Conservation (phyloP, 1,140 invertebrate genomes). For the Apis florea region DNA sequence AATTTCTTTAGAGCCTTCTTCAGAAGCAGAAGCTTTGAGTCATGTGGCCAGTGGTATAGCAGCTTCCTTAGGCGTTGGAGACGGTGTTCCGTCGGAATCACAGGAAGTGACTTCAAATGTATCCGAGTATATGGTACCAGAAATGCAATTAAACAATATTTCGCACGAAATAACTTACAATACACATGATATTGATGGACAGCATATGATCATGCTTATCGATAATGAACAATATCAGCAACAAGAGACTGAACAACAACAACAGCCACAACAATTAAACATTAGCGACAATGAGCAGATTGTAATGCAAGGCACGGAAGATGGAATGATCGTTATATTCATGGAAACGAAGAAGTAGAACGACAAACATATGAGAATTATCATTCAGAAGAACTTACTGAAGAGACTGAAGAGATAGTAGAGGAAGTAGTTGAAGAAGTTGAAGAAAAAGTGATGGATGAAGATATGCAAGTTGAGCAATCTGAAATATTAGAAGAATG, state of each 20-base stretch:
- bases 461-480: conserved; percentile 46
- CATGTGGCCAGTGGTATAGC: conserved; percentile 82
- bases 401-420: conserved; percentile 65
- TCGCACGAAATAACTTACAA: conserved; percentile 61
- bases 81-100: conserved; percentile 73
- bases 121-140: conserved; percentile 65
- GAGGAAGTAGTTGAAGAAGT: conserved; percentile 59
- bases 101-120: conserved; percentile 27
- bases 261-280: conserved; percentile 72
- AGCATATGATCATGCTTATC: conserved; percentile 77
- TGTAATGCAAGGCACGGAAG: conserved; percentile 71
- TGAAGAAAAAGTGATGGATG: conserved; percentile 68
- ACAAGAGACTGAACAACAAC: conserved; percentile 54
- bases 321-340: conserved; percentile 77
- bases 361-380: conserved; percentile 66
- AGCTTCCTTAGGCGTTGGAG: conserved; percentile 81
- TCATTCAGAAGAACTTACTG: conserved; percentile 59
- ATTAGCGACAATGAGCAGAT: conserved; percentile 70
- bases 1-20: conserved; percentile 76
- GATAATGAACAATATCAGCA: conserved; percentile 70
- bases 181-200: conserved; percentile 66
- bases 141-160: conserved; percentile 64
- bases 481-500: conserved; percentile 46
- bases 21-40: conserved; percentile 81
- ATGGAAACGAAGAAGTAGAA: conserved; percentile 68